These are phyloP conservation scores for Columba guinea DNA, from an alignment of 2,797 vertebrate genomes.

Conservation along the genomic window DNA sequence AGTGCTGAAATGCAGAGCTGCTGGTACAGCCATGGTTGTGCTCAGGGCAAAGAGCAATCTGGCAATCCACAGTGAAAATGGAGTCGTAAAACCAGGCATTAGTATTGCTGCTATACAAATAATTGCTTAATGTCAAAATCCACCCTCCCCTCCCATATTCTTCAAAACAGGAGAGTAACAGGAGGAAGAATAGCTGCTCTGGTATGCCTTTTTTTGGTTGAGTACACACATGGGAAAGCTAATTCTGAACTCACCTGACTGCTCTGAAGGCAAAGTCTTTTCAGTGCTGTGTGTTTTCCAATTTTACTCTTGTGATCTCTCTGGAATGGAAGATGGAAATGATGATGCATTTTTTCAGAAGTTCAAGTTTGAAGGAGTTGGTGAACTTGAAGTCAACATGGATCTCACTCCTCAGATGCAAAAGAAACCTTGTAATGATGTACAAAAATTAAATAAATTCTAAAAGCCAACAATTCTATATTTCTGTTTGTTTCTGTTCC, in stretches of 20 bases:
- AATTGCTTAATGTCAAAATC: not conserved
- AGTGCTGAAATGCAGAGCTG: not conserved
- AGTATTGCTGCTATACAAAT: not conserved
- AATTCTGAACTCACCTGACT: not conserved
- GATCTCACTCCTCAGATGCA: not conserved
- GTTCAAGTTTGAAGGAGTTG: not conserved
- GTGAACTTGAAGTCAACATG: not conserved
- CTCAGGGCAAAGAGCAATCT: not conserved
- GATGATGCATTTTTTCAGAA: not conserved
- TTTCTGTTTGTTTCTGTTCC: not conserved
- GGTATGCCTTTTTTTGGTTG: not conserved
- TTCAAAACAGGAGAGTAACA: not conserved
- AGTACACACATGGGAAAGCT: not conserved
- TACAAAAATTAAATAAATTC: not conserved
- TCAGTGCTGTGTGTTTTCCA: not conserved
- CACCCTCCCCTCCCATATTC: rapidly evolving
- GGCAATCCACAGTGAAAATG: not conserved
- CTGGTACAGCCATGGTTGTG: not conserved
- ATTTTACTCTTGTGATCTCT: not conserved
- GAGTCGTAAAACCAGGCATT: not conserved
- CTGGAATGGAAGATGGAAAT: not conserved
- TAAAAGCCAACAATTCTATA: not conserved
- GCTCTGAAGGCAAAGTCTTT: not conserved
- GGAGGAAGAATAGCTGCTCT: not conserved
- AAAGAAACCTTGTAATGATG: not conserved